These are phyloP conservation scores for Dasypolia templi DNA, from an alignment of 2,888 invertebrate genomes.

Conservation along the genomic window DNA sequence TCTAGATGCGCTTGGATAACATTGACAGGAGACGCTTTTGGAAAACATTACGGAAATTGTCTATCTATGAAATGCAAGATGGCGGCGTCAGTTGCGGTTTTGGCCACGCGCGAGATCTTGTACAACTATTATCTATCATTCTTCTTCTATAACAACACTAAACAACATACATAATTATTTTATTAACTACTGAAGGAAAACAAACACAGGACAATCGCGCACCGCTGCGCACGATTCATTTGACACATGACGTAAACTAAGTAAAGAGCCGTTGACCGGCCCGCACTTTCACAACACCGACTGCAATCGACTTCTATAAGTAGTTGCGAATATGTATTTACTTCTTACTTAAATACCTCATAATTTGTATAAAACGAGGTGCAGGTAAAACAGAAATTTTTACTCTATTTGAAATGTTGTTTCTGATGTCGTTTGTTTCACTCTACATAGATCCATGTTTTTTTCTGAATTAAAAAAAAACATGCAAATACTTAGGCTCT, in stretches of 20 bases:
- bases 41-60: neutral
- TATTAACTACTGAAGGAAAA: constrained; percentile 37
- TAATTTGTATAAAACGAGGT: constrained; percentile 1
- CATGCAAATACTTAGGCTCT: too few species aligned
- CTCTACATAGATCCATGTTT: neutral
- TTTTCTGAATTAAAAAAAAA: too few species aligned
- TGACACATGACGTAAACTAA: constrained; percentile 73
- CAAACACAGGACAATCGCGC: constrained; percentile 37
- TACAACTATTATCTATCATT: neutral
- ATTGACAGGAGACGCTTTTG: neutral
- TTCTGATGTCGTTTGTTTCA: neutral
- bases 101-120: neutral
- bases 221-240: constrained; percentile 55
- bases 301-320: constrained; percentile 48
- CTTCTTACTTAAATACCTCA: constrained; percentile 13
- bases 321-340: constrained; percentile 40
- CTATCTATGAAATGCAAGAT: neutral
- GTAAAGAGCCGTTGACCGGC: constrained; percentile 77
- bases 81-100: neutral
- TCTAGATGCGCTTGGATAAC: neutral
- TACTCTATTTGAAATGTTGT: neutral
- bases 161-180: neutral
- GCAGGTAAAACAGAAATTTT: neutral
- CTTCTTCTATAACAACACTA: too few species aligned
- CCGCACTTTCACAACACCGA: constrained; percentile 76